phyloP scores from a whole-genome alignment of 2,113 vertebrate genomes.

The Hemicordylus capensis region DNA sequence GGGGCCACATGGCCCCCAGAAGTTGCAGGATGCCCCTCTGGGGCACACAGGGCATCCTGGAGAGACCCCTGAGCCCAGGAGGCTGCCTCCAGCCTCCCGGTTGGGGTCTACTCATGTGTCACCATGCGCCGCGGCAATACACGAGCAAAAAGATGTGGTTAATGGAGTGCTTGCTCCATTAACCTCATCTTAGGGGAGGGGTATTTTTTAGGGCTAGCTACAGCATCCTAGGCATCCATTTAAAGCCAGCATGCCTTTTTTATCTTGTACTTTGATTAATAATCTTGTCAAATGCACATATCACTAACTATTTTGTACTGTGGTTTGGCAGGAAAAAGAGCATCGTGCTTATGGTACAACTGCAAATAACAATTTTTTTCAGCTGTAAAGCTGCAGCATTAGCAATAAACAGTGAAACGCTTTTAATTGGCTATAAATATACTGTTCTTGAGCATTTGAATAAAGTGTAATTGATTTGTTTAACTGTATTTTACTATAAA shows the following conservation, averaged over 20 bases:
- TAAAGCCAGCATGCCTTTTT: background rate
- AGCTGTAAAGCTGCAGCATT: background rate
- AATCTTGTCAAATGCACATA: background rate
- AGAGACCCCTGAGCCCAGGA: too few relatives aligned
- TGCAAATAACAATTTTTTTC: background rate
- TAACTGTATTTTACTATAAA: background rate
- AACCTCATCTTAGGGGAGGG: too few relatives aligned
- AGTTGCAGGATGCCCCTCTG: too few relatives aligned
- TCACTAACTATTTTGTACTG: background rate
- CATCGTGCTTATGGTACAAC: background rate
- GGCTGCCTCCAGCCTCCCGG: too few relatives aligned
- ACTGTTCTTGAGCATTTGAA: background rate
- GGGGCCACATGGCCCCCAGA: too few relatives aligned
- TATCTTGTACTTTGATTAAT: background rate
- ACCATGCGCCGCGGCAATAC: too few relatives aligned
- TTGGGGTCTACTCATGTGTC: too few relatives aligned
- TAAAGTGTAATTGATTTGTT: background rate
- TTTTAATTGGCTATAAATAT: background rate
- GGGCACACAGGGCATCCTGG: too few relatives aligned
- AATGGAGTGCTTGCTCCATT: too few relatives aligned
- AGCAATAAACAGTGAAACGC: background rate
- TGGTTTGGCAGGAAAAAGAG: background rate
- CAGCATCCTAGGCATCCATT: background rate
- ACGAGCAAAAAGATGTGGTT: too few relatives aligned
- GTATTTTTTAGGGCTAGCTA: too few relatives aligned